phyloP scores from a whole-genome alignment of 2,888 invertebrate genomes.

The Heliconius hortense region DNA sequence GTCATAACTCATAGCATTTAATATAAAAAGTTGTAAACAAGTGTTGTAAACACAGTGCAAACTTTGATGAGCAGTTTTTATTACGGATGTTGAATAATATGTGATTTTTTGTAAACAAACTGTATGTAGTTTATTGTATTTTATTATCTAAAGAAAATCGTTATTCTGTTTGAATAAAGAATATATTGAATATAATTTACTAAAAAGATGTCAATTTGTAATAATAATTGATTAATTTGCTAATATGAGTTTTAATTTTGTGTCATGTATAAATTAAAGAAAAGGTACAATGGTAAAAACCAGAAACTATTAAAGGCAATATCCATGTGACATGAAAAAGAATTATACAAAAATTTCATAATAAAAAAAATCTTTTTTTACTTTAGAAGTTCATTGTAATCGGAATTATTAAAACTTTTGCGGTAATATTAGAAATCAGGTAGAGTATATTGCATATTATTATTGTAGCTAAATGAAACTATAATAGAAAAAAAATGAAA shows the following conservation, averaged over 20 bases:
- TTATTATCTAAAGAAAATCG: neutral
- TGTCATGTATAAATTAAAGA: no score
- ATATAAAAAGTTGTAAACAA: conserved; percentile 8
- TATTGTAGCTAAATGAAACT: no score
- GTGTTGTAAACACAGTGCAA: neutral
- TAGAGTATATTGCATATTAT: no score
- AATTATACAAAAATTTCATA: no score
- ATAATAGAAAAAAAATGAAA: no score
- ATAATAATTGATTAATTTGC: neutral
- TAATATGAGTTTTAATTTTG: neutral
- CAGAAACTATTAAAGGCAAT: no score
- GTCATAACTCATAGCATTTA: neutral
- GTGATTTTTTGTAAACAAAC: neutral
- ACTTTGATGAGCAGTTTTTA: neutral
- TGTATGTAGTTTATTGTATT: neutral
- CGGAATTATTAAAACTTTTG: no score
- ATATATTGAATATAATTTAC: neutral
- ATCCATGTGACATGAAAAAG: no score
- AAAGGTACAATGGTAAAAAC: no score
- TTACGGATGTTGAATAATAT: neutral
- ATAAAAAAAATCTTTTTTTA: no score
- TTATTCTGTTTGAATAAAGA: neutral
- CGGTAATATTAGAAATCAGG: no score
- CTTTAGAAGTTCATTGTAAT: no score
- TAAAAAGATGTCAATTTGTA: neutral